Conservation (phyloP, 2,797 vertebrate species). For the Bradypodion ventrale region DNA sequence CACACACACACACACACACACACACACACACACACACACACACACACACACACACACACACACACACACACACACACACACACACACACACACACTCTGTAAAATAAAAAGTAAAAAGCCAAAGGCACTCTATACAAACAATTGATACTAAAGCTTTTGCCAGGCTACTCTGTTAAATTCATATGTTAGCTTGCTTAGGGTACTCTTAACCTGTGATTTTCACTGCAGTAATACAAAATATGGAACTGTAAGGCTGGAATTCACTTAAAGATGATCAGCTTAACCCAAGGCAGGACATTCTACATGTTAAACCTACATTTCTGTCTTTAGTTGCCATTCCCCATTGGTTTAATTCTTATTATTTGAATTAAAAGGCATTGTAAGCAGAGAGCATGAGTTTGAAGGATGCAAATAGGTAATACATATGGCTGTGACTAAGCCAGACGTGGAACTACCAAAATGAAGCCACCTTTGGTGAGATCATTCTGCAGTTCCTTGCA, state of each 20-base stretch:
- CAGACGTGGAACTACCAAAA: no score
- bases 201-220: background rate
- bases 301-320: background rate
- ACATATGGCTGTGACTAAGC: no score
- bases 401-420: background rate
- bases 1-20: rapidly evolving
- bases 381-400: background rate
- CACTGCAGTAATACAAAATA: background rate
- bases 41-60: rapidly evolving
- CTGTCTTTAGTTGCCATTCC: background rate
- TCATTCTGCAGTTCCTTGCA: no score
- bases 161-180: slow-evolving; percentile 3
- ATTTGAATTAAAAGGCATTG: background rate
- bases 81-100: no score
- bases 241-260: background rate
- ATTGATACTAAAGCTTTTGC: slow-evolving; percentile 14
- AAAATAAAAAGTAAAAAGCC: background rate
- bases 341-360: background rate
- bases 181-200: background rate
- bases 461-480: no score
- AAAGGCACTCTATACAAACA: background rate
- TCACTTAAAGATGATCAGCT: background rate
- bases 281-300: background rate
- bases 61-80: no score
- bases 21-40: no score